Base-by-base conservation (phyloP, 2,888 invertebrate species). In the Xylota sylvarum region DNA sequence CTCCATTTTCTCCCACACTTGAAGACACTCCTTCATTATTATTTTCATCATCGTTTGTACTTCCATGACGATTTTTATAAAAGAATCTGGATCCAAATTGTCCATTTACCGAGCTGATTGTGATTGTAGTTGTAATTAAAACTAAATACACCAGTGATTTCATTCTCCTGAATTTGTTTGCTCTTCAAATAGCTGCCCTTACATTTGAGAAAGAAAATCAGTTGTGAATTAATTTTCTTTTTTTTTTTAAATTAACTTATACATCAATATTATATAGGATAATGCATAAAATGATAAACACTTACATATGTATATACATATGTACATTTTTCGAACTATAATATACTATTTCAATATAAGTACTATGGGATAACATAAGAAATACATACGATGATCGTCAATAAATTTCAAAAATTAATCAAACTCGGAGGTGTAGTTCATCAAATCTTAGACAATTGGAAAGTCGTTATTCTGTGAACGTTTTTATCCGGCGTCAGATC, bases 101-200 rank as follows among this genome's bases (percentile, higher is more conserved):
- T 72, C 73, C 86, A 67, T 78, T 62, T 46, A 82, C 82, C 23
- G 60, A 72, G 19, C 52, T 77, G 55, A 86, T 78, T 62, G 73
- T 58, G 43, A 77, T 43, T 55, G 77, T 56, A 14, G 69, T 69
- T 37, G 62, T 23, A n/a, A 86, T 82, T 62, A 86, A 64, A 52
- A 78, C 72, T 10, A 73, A 69, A 50, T 56, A 40, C 86, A 73
- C 55, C 62, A 78, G 73, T 77, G 69, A 77, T 86, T 77, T 73
- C 86, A 86, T 86, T 82, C 62, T 80, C 80, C 48, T 79, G 19
- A 35, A n/a, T 79, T 65, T 58, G 60, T 73, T 67, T 78, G 40
- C 17, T 70, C 50, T 62, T 56, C 40, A 79, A 79, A 79, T 74
- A 32, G 35, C 48, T 43, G 62, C 27, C 60, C 67, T 79, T 62